Evolutionary conservation across 2,797 vertebrate species (phyloP), one percentile per base, ranked within the genome.

Genomic region (Ibycter americanus): DNA sequence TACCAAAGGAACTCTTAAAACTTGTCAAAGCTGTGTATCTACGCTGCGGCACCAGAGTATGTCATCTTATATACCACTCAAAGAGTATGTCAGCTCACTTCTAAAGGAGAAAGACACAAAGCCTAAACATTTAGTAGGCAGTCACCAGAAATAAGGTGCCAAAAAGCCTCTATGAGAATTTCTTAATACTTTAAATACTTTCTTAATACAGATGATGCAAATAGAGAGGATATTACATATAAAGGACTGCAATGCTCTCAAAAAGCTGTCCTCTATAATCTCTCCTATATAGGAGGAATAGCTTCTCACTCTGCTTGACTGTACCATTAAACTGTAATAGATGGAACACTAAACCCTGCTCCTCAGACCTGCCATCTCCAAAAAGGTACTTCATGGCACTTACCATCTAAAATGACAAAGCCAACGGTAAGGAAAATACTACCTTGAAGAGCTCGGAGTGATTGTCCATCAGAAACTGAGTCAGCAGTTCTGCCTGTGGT

Each of bases 381-480:
- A 36, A 51, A 92, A 61, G 15, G 67, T 58, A 90, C 31, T 87
- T 93, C 9, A 52, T 15, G 14, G 23, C 47, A 90, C 47, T 85
- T 74, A 67, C 71, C 16, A 68, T 27, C 49, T 67, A 38, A 91
- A 77, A 51, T 46, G 1, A 68, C 32, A 70, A 67, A 65, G 31
- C 5, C 7, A 61, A 40, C 11, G 12, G 12, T 52, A 79, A 93
- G 58, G 31, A 89, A 68, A 92, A 86, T 1, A 29, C 36, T 97
- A 99, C 98, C 98, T 99, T 99, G 90, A 99, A 99, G 76, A 99
- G 97, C 20, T 99, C 97, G 0, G 93, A 95, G 82, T 97, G 97
- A 90, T 98, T 97, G 78, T 99, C 98, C 98, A 99, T 98, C 55
- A 99, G 97, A 97, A 99, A 99, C 31, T 97, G 84, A 42, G 98